Evolutionary conservation across 53 echinoderm and acorn worm genomes (phyloP).

Genomic region (Luidia sarsii): DNA sequence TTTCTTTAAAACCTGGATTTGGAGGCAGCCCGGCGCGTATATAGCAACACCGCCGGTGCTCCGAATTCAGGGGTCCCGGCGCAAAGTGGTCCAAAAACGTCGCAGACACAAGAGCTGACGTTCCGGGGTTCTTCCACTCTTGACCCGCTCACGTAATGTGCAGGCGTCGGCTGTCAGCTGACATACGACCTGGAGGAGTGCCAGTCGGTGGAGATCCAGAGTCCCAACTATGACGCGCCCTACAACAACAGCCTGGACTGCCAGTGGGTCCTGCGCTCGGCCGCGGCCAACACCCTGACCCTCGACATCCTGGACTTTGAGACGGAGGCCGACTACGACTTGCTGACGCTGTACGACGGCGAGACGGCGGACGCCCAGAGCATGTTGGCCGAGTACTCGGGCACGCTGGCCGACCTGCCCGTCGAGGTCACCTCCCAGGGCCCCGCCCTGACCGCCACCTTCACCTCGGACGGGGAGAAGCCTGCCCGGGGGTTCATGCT

Average conservation of each 20-base stretch:
- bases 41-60: no score
- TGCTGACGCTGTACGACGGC: slow-evolving; percentile 31
- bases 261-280: slow-evolving; percentile 47
- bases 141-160: no score
- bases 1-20: no score
- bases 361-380: not conserved
- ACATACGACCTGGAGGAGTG: slow-evolving; percentile 43
- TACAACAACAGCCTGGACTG: slow-evolving; percentile 25
- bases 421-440: not conserved
- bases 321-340: slow-evolving; percentile 7
- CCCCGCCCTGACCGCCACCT: slow-evolving; percentile 36
- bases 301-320: slow-evolving; percentile 15
- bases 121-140: no score
- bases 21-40: no score
- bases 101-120: no score
- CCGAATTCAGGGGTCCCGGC: no score
- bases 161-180: slow-evolving; percentile 47
- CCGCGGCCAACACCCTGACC: slow-evolving; percentile 13
- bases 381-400: not conserved
- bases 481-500: slow-evolving; percentile 13
- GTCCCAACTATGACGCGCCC: slow-evolving; percentile 46
- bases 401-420: not conserved
- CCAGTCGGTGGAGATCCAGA: slow-evolving; percentile 22
- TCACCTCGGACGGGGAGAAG: slow-evolving; percentile 17
- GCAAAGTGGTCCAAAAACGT: no score